Conservation (phyloP, 2,888 invertebrate genomes). For the Hirtodrosophila alboralis region DNA sequence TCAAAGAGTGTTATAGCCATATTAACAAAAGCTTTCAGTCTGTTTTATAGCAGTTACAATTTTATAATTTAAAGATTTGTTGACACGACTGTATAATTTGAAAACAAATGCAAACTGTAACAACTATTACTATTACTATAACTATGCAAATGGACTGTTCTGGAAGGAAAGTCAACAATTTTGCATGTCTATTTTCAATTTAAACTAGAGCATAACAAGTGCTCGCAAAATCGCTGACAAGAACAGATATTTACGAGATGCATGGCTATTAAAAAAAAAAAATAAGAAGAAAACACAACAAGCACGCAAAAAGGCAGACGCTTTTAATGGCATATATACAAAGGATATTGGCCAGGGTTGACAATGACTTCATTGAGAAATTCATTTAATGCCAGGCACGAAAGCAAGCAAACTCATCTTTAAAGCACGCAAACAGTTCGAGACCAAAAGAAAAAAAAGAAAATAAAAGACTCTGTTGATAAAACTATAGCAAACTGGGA, state of each 20-base stretch:
- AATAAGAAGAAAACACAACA: conserved; percentile 21
- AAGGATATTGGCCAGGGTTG: conserved; percentile 34
- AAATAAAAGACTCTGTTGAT: conserved; percentile 6
- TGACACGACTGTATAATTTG: no score
- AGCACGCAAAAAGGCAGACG: conserved; percentile 25
- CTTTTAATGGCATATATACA: conserved; percentile 37
- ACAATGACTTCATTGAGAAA: conserved; percentile 48
- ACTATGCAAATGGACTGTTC: background rate
- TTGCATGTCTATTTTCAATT: conserved; percentile 44
- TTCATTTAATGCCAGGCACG: conserved; percentile 54
- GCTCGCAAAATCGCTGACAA: conserved; percentile 29
- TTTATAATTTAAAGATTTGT: no score
- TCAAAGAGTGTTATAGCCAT: no score
- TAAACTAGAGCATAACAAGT: conserved; percentile 15
- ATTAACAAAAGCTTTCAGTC: no score
- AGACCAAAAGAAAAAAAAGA: conserved; percentile 1
- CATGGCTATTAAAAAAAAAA: conserved; percentile 43
- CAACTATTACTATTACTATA: background rate
- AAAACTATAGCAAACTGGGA: conserved; percentile 14
- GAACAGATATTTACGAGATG: conserved; percentile 45
- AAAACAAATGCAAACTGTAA: no score
- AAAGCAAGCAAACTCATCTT: conserved; percentile 31
- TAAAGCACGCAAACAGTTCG: conserved; percentile 36
- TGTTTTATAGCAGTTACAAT: no score
- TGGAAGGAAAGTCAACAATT: conserved; percentile 8